A percentile compares a stretch with the other conserved stretches of the same genome.
These are phyloP conservation scores for Hylomyscus alleni DNA, from an alignment of 2,797 vertebrate genomes.

Conservation along the genomic window DNA sequence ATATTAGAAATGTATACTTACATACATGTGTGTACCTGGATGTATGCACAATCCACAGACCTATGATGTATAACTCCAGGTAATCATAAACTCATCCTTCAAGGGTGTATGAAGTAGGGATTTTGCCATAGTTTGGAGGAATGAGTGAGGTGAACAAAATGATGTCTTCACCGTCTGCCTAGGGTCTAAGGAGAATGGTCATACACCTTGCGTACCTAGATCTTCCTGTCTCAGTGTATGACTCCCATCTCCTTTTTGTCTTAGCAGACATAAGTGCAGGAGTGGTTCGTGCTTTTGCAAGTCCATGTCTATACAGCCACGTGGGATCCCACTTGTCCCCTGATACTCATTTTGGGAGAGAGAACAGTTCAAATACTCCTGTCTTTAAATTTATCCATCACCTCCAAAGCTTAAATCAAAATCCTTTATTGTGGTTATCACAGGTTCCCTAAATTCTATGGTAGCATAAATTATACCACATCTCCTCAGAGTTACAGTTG, in stretches of 20 bases:
- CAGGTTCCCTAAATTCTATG: not conserved
- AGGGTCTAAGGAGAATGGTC: not conserved
- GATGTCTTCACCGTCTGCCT: not conserved
- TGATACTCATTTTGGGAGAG: not conserved
- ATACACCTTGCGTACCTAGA: not conserved
- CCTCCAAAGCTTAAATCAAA: not conserved
- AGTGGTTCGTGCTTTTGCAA: not conserved
- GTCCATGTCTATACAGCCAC: not conserved
- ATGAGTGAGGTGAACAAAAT: not conserved
- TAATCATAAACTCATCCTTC: not conserved
- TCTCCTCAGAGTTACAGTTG: constrained; percentile 16
- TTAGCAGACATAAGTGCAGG: not conserved
- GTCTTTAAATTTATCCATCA: constrained; percentile 26
- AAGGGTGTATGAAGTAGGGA: not conserved
- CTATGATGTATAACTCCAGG: too few species aligned
- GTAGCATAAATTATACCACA: not conserved
- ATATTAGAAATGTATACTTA: not conserved
- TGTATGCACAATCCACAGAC: not conserved
- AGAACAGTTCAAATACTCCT: not conserved
- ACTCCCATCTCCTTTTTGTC: not conserved
- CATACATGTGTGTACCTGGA: not conserved
- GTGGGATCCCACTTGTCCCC: not conserved
- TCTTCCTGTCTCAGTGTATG: not conserved
- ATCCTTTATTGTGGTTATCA: not conserved
- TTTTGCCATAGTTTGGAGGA: not conserved